Conservation (phyloP, 35 echinoderm and acorn worm species). For the Apostichopus californicus region DNA sequence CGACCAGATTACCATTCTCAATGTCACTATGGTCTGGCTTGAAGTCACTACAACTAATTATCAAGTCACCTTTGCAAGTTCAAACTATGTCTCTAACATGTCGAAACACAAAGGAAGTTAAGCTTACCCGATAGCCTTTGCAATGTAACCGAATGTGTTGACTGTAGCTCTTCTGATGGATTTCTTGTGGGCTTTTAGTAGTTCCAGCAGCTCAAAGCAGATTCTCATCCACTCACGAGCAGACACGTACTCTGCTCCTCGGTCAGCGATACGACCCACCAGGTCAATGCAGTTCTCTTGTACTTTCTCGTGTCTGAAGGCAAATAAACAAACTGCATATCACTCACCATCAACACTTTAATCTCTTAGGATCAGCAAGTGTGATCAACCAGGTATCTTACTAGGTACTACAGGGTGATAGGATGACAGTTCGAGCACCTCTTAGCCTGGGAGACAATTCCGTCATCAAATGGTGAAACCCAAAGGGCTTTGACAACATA, state of each 20-base stretch:
- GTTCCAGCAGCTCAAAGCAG: constrained; percentile 96
- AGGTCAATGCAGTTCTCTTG: constrained; percentile 99
- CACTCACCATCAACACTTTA: background rate
- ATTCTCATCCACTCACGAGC: constrained; percentile 99
- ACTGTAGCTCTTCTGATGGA: constrained; percentile 98
- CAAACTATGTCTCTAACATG: too few relatives aligned
- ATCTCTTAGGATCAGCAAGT: background rate
- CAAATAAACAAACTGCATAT: background rate
- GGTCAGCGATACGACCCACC: constrained; percentile 94
- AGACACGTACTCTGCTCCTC: constrained; percentile 94
- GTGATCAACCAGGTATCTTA: too few relatives aligned
- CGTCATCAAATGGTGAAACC: too few relatives aligned
- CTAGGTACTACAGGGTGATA: too few relatives aligned
- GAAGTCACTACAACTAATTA: too few relatives aligned
- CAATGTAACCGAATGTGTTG: constrained; percentile 99
- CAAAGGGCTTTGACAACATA: too few relatives aligned
- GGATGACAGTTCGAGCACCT: too few relatives aligned
- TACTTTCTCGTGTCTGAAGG: constrained; percentile 94
- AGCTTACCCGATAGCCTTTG: constrained; percentile 97
- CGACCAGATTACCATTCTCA: too few relatives aligned
- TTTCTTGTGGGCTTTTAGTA: constrained; percentile 99
- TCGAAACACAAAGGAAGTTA: too few relatives aligned
- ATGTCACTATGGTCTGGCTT: too few relatives aligned
- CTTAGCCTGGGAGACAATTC: too few relatives aligned
- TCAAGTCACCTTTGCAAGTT: too few relatives aligned